phyloP scores from a whole-genome alignment of 2,797 vertebrate species.

The Sibirionetta formosa region DNA sequence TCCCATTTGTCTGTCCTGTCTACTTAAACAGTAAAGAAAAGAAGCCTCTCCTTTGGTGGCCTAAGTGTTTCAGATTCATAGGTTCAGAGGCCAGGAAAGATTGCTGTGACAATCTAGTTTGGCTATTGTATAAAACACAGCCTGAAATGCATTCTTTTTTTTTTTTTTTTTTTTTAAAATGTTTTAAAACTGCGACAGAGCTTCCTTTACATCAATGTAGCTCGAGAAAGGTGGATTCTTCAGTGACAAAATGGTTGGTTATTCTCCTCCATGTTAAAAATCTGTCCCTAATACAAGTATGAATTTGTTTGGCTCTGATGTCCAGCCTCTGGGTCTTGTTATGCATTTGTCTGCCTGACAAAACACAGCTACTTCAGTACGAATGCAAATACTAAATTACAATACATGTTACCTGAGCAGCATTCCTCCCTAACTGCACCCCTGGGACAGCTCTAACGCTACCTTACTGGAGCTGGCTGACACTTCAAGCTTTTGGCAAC shows the following conservation, averaged over 20 bases:
- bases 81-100: neutral
- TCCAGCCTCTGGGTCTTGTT: neutral
- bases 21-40: neutral
- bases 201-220: neutral
- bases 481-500: neutral
- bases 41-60: neutral
- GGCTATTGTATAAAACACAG: neutral
- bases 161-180: neutral
- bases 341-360: neutral
- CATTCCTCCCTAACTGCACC: neutral
- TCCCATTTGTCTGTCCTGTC: neutral
- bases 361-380: neutral
- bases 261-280: neutral
- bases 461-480: neutral
- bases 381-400: neutral
- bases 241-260: neutral
- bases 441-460: neutral
- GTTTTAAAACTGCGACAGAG: neutral
- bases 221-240: too few relatives aligned
- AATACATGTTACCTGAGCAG: neutral
- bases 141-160: neutral
- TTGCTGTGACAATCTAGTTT: fast-evolving
- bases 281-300: neutral
- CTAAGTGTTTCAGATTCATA: neutral
- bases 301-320: neutral